Evolutionary conservation across 1,140 invertebrate species (phyloP), one percentile per base, ranked within the genome.

Genomic region (Phymastichus coffea): DNA sequence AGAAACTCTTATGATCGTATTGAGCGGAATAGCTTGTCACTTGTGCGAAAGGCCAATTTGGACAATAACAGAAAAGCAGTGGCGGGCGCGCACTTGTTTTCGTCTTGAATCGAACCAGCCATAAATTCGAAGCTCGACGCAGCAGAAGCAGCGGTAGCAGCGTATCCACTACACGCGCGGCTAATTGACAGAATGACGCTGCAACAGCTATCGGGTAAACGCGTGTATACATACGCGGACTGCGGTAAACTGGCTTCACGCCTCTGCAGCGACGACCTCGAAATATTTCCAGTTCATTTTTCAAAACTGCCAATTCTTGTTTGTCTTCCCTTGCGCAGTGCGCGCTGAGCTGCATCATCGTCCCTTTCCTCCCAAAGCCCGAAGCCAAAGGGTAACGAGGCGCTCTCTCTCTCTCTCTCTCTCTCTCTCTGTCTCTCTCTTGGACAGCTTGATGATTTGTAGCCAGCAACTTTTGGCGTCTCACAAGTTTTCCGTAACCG

Each of bases 281-380:
- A 22, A 37, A 23, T 33, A 22, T 33, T 3, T 38, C 23, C 49
- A 23, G 35, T 12, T 40, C 33, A 53, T 53, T 53, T 40, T 53
- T 53, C 49, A 53, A 41, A 53, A 53, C 2, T 53, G 22, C 49
- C 49, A 53, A 53, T 40, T 40, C n/a, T 30, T 25, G 23, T 53
- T 40, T 53, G 35, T 52, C 49, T 40, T 52, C 22, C 1, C n/a
- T n/a, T 30, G 23, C 46, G n/a, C 23, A 23, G 44, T 4, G 30
- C 28, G 26, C 47, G 17, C 47, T 49, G 17, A n/a, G 25, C 26
- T 14, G n/a, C 26, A 30, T 35, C n/a, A n/a, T n/a, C n/a, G n/a
- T n/a, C n/a, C n/a, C n/a, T n/a, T n/a, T 25, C 47, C 30, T 20
- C 40, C 33, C 19, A 23, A 23, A 15, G 8, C 23, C 25, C 49